These are phyloP conservation scores for Microchrysa polita DNA, from an alignment of 2,888 invertebrate species.

Conservation along the genomic window DNA sequence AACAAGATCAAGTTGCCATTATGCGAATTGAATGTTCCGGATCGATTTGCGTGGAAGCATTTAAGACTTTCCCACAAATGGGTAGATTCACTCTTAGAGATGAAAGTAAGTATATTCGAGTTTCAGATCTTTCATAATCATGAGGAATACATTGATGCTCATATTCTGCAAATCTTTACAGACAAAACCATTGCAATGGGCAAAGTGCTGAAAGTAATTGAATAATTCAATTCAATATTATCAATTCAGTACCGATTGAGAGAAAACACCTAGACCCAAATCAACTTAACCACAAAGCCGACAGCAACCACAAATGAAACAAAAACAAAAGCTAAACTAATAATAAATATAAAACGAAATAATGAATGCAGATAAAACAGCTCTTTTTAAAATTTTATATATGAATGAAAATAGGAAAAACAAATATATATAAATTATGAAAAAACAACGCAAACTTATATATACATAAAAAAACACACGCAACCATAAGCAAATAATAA, in stretches of 20 bases:
- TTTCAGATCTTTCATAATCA: background rate
- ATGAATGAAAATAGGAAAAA: conserved; percentile 9
- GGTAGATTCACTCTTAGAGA: conserved; percentile 99
- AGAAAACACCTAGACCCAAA: background rate
- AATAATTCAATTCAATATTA: conserved; percentile 68
- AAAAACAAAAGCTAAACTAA: background rate
- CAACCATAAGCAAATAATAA: background rate
- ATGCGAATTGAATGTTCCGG: conserved; percentile 99
- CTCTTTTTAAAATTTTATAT: conserved; percentile 15
- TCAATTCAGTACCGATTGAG: no score
- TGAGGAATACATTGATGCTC: background rate
- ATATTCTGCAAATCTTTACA: conserved; percentile 63
- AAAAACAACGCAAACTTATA: background rate
- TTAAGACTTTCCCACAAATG: conserved; percentile 98
- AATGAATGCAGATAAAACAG: background rate
- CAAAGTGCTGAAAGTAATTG: conserved; percentile 95
- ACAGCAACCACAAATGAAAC: background rate
- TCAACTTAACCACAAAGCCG: background rate
- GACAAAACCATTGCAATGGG: conserved; percentile 99
- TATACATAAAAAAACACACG: background rate
- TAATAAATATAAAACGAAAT: conserved; percentile 1
- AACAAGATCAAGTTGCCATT: conserved; percentile 99
- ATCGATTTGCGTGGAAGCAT: conserved; percentile 97
- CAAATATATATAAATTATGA: background rate
- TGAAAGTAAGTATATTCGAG: conserved; percentile 79